Percentiles rank a stretch among this genome's conserved stretches.
Evolutionary conservation across 2,113 vertebrate species (phyloP).

Genomic region (Mystacornis crossleyi): DNA sequence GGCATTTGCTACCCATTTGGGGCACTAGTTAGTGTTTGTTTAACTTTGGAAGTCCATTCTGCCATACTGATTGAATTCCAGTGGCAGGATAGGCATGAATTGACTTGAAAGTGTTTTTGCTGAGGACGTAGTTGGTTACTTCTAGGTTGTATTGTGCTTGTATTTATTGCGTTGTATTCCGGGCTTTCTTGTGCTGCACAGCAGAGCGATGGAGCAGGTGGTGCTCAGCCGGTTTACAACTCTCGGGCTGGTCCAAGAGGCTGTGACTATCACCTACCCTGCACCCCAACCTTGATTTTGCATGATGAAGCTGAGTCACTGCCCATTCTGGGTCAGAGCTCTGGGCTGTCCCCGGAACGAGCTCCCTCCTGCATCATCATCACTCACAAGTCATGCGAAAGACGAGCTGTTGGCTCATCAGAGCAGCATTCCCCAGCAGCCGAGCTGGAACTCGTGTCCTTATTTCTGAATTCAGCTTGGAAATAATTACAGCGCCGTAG

Average conservation of each 20-base stretch:
- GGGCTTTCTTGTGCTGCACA: background rate
- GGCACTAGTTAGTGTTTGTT: background rate
- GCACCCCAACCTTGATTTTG: background rate
- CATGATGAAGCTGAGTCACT: background rate
- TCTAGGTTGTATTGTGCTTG: background rate
- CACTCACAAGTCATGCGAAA: background rate
- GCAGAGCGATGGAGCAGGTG: background rate
- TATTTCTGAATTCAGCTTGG: slow-evolving; percentile 21
- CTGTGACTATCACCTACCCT: background rate
- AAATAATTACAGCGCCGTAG: slow-evolving; percentile 18
- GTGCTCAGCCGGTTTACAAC: background rate
- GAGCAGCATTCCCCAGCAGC: background rate
- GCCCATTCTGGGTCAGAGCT: background rate
- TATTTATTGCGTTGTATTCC: background rate
- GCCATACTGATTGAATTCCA: background rate
- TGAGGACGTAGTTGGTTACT: background rate
- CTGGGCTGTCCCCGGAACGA: background rate
- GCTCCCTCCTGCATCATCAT: background rate
- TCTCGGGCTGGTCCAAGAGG: background rate
- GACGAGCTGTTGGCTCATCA: background rate
- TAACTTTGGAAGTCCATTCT: background rate
- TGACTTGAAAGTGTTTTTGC: background rate
- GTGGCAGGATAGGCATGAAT: background rate
- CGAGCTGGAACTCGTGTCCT: slow-evolving; percentile 3
- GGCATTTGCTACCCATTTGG: slow-evolving; percentile 44